These are phyloP conservation scores for Helogale parvula DNA, from an alignment of 2,113 vertebrate genomes.

Conservation along the genomic window DNA sequence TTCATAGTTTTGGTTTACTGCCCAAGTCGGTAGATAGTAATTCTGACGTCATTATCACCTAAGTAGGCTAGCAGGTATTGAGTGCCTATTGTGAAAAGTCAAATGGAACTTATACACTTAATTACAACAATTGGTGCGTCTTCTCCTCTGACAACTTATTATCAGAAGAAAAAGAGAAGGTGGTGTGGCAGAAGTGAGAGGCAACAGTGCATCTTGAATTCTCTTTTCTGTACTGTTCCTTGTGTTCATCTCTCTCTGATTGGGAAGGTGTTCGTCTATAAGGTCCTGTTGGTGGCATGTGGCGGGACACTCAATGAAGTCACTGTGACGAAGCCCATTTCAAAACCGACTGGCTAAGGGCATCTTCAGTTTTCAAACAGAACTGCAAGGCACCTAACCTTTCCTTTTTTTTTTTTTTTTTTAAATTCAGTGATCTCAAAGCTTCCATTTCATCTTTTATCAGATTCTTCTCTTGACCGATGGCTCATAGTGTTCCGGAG, in stretches of 20 bases:
- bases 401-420: neutral
- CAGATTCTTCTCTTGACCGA: neutral
- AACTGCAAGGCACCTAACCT: neutral
- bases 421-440: neutral
- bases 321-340: neutral
- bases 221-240: neutral
- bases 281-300: neutral
- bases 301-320: neutral
- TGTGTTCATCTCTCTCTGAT: neutral
- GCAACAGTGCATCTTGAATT: neutral
- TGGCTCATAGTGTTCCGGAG: constrained; percentile 13
- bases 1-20: neutral
- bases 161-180: neutral
- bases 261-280: neutral
- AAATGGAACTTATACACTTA: neutral
- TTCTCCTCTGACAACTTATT: neutral
- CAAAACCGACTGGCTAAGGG: neutral
- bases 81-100: neutral
- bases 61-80: neutral
- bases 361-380: neutral
- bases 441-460: constrained; percentile 22
- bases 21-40: neutral
- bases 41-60: neutral
- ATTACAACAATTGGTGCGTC: neutral
- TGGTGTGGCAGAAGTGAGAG: neutral